phyloP scores from a whole-genome alignment of 2,888 invertebrate species.

The Pammene fasciana region DNA sequence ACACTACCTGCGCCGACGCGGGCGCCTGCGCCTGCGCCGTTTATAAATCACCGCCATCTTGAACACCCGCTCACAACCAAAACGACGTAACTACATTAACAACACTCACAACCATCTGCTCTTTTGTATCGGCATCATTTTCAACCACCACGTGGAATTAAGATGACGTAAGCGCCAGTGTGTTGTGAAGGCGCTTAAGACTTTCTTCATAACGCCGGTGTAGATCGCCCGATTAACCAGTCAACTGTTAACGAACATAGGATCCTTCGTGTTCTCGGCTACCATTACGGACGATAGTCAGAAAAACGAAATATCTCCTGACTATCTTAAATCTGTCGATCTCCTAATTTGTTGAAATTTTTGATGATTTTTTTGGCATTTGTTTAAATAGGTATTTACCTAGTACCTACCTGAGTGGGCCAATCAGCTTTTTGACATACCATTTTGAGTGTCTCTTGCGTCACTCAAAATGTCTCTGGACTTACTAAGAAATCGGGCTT shows the following conservation, averaged over 20 bases:
- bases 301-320: conserved; percentile 20
- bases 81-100: conserved; percentile 4
- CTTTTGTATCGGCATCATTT: background rate
- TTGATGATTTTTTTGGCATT: background rate
- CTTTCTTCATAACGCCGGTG: conserved; percentile 41
- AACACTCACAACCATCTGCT: background rate
- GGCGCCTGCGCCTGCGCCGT: conserved; percentile 69
- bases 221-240: conserved; percentile 76
- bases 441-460: too few species aligned
- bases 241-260: conserved; percentile 68
- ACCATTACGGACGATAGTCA: conserved; percentile 54
- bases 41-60: conserved; percentile 72
- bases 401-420: too few species aligned
- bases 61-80: background rate
- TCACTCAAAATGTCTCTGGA: too few species aligned
- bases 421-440: too few species aligned
- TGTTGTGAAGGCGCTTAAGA: background rate
- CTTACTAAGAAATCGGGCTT: too few species aligned
- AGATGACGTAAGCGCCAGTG: background rate
- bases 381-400: background rate
- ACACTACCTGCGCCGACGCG: conserved; percentile 50
- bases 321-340: conserved; percentile 8
- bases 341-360: conserved; percentile 5
- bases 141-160: background rate
- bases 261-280: conserved; percentile 62